Conservation (phyloP, 2,113 vertebrate species). For the Girardinichthys multiradiatus region DNA sequence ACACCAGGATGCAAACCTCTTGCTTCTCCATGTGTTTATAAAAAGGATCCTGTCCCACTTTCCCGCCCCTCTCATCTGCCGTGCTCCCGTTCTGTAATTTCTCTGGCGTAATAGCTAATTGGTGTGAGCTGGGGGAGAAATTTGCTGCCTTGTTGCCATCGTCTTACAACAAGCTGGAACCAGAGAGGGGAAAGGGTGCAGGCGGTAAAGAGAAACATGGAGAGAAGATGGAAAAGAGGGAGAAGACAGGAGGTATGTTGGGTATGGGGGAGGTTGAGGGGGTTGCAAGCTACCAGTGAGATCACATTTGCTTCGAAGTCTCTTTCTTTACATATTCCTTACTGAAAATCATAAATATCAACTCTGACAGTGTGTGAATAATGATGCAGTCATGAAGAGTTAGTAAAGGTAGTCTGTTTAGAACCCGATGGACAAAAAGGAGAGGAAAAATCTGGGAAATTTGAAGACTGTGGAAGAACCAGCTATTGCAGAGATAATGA, state of each 20-base stretch:
- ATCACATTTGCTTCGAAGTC: slow-evolving; percentile 35
- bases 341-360: slow-evolving; percentile 36
- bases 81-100: slow-evolving; percentile 59
- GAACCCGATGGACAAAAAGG: slow-evolving; percentile 25
- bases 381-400: slow-evolving; percentile 18
- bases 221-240: slow-evolving; percentile 53
- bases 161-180: slow-evolving; percentile 59
- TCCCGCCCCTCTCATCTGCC: slow-evolving; percentile 41
- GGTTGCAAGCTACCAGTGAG: slow-evolving; percentile 19
- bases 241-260: slow-evolving; percentile 63
- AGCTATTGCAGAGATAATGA: slow-evolving; percentile 30
- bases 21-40: slow-evolving; percentile 53
- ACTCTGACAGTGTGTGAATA: slow-evolving; percentile 10
- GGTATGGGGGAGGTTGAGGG: background rate
- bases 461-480: slow-evolving; percentile 8
- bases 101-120: slow-evolving; percentile 69
- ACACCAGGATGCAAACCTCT: slow-evolving; percentile 38
- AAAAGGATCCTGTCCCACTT: slow-evolving; percentile 74
- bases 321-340: slow-evolving; percentile 42
- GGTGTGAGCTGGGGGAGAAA: slow-evolving; percentile 55
- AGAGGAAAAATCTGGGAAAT: slow-evolving; percentile 15
- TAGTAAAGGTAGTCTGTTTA: slow-evolving; percentile 30
- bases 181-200: slow-evolving; percentile 33
- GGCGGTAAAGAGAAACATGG: slow-evolving; percentile 53
- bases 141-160: slow-evolving; percentile 29